Conservation (phyloP, 2,888 invertebrate genomes). For the Craniophora ligustri region DNA sequence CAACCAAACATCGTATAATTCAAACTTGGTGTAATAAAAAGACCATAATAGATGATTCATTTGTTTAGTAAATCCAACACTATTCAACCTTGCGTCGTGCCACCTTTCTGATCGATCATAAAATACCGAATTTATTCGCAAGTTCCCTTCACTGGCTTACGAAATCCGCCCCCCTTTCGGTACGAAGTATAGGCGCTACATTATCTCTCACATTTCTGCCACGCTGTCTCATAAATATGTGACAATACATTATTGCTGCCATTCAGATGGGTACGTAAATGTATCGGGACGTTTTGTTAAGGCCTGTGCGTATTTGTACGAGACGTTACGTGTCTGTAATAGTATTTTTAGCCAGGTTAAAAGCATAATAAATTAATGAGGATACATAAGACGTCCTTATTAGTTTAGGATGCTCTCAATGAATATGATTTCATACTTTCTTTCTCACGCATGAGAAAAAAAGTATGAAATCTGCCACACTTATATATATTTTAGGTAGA, state of each 20-base stretch:
- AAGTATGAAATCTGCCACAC: too few relatives aligned
- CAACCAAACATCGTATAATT: too few relatives aligned
- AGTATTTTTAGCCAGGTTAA: background rate
- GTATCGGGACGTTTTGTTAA: constrained; percentile 38
- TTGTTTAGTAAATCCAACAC: background rate
- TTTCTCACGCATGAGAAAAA: too few relatives aligned
- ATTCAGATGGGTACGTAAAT: constrained; percentile 48
- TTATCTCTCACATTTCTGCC: constrained; percentile 52
- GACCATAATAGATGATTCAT: background rate
- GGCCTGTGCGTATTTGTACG: constrained; percentile 12
- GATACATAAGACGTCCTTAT: too few relatives aligned
- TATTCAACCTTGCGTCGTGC: constrained; percentile 7
- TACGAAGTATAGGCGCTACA: constrained; percentile 31
- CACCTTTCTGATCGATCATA: constrained; percentile 40
- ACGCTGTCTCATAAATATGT: constrained; percentile 53
- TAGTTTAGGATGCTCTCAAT: too few relatives aligned
- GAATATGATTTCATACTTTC: too few relatives aligned
- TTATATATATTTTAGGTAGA: too few relatives aligned
- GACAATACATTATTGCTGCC: constrained; percentile 51
- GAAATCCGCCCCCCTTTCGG: constrained; percentile 42
- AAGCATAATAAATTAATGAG: background rate
- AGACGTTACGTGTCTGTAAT: constrained; percentile 1
- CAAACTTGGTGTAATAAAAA: too few relatives aligned
- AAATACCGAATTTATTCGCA: constrained; percentile 51
- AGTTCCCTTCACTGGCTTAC: constrained; percentile 32